These are phyloP conservation scores for Capreolus pygargus DNA, from an alignment of 2,113 vertebrate genomes.

Conservation along the genomic window DNA sequence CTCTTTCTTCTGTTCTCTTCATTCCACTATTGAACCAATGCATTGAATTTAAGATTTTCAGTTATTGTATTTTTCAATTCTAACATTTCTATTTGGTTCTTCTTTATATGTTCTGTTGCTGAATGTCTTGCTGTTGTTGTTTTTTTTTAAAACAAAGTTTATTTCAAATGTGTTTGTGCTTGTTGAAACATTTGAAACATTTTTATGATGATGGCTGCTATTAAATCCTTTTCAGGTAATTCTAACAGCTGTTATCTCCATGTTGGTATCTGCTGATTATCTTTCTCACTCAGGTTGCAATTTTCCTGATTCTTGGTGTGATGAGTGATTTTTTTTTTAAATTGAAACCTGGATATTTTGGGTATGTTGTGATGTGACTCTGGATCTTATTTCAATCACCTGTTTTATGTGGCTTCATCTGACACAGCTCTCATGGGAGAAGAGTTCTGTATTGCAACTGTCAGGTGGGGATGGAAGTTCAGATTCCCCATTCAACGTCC, in stretches of 20 bases:
- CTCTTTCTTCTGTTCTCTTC: background rate
- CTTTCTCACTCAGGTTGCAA: background rate
- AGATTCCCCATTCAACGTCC: background rate
- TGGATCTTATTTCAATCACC: background rate
- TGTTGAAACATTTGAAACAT: background rate
- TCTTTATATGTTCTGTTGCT: background rate
- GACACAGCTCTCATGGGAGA: background rate
- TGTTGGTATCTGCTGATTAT: background rate
- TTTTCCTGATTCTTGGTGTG: background rate
- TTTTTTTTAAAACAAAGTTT: background rate
- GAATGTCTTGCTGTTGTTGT: background rate
- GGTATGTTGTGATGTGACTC: background rate
- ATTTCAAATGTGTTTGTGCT: background rate
- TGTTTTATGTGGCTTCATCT: background rate
- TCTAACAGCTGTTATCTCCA: background rate
- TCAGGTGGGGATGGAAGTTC: no score
- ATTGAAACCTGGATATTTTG: background rate
- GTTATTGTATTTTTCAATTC: background rate
- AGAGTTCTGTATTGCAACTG: accelerated
- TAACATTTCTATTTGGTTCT: background rate
- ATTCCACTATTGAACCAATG: background rate
- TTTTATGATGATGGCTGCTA: background rate
- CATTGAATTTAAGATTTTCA: background rate
- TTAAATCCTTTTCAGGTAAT: background rate
- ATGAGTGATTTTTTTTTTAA: background rate